phyloP scores from a whole-genome alignment of 2,113 vertebrate genomes.

The Amphiprion percula region DNA sequence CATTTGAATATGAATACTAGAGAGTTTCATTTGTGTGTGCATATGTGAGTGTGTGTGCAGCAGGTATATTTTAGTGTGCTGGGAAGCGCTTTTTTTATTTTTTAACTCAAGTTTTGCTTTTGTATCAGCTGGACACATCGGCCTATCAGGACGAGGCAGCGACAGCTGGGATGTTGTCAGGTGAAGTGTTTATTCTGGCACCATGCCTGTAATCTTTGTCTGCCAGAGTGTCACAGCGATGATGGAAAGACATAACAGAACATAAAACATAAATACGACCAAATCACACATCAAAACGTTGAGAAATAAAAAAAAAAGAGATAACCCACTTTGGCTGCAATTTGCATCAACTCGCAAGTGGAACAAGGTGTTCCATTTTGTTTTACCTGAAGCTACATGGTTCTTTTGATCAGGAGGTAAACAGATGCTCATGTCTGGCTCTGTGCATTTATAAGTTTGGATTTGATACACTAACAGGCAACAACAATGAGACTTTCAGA shows the following conservation, averaged over 20 bases:
- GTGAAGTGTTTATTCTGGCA: constrained; percentile 69
- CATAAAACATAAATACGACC: constrained; percentile 42
- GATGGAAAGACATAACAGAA: constrained; percentile 69
- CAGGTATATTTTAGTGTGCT: constrained; percentile 53
- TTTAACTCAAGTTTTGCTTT: constrained; percentile 53
- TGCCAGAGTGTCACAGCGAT: constrained; percentile 58
- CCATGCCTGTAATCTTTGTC: constrained; percentile 72
- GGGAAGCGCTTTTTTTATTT: constrained; percentile 44
- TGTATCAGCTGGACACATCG: constrained; percentile 58
- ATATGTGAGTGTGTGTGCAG: constrained; percentile 35
- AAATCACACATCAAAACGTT: constrained; percentile 43
- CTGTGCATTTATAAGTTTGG: neutral
- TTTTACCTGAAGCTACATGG: neutral
- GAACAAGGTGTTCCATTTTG: constrained; percentile 5
- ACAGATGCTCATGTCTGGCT: neutral
- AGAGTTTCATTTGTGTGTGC: constrained; percentile 54
- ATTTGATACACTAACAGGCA: neutral
- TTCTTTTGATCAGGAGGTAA: constrained; percentile 1
- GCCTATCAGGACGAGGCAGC: constrained; percentile 54
- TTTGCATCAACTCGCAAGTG: constrained; percentile 44
- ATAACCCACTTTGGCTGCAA: constrained; percentile 37
- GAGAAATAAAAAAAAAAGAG: constrained; percentile 31
- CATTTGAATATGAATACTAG: constrained; percentile 82
- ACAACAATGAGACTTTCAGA: neutral
- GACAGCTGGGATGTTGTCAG: constrained; percentile 65